Conservation (phyloP, 2,113 vertebrate genomes). For the Astatoreochromis straeleni region DNA sequence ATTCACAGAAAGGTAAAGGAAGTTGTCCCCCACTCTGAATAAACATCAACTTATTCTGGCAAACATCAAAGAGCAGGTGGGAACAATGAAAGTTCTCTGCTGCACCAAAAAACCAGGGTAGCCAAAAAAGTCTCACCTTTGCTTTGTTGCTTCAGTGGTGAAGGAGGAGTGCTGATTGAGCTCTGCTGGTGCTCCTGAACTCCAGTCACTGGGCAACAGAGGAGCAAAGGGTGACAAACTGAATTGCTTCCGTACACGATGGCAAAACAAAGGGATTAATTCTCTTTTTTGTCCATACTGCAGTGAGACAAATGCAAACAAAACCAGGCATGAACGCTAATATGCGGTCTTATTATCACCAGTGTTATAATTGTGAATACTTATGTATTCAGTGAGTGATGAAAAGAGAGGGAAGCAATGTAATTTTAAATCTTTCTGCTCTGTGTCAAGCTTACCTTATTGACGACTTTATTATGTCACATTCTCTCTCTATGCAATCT, state of each 20-base stretch:
- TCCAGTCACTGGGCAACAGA: background rate
- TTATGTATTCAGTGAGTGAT: background rate
- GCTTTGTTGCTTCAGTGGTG: background rate
- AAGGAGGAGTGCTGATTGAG: background rate
- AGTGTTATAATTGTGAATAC: background rate
- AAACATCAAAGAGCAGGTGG: background rate
- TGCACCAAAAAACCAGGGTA: background rate
- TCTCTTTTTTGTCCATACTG: background rate
- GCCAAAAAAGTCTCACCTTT: background rate
- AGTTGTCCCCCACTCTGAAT: background rate
- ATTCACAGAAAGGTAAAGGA: background rate
- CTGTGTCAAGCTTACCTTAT: background rate
- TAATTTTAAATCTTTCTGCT: background rate
- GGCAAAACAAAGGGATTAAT: background rate
- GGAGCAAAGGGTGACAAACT: background rate
- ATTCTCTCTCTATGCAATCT: background rate
- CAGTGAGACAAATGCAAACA: background rate
- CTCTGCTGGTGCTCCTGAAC: background rate
- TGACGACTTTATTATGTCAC: background rate
- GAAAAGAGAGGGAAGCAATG: background rate
- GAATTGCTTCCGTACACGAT: fast-evolving
- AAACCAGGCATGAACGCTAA: background rate
- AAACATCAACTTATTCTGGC: background rate
- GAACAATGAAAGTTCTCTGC: background rate
- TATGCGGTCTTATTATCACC: background rate